A percentile compares a stretch with the other conserved stretches of the same genome.
These are phyloP conservation scores for Microtus pennsylvanicus DNA, from an alignment of 2,113 vertebrate species.

Conservation along the genomic window DNA sequence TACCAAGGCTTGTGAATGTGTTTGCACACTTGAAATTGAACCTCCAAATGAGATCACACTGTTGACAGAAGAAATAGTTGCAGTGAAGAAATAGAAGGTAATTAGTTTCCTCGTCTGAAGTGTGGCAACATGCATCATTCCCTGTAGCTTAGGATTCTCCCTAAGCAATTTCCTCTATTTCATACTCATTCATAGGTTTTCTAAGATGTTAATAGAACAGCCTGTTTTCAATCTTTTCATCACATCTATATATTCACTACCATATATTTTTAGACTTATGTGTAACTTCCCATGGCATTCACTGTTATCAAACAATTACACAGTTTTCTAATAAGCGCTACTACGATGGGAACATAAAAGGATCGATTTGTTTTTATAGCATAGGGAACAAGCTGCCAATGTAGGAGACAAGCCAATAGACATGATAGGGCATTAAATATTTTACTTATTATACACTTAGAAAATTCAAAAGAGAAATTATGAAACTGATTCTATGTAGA, in stretches of 20 bases:
- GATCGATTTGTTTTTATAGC: not conserved
- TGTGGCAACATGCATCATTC: rapidly evolving
- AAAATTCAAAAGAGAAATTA: not conserved
- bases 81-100: not conserved
- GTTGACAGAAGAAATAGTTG: not conserved
- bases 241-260: not conserved
- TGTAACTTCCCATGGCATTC: not conserved
- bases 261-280: not conserved
- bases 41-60: not conserved
- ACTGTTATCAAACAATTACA: not conserved
- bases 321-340: not conserved
- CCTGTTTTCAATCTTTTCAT: not conserved
- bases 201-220: not conserved
- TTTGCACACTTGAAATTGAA: not conserved
- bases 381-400: not conserved
- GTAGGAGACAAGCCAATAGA: not conserved
- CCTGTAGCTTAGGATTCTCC: not conserved
- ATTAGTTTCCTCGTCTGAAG: not conserved
- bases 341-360: not conserved
- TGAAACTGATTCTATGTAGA: not conserved
- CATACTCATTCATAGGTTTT: not conserved
- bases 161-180: not conserved
- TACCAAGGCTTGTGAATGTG: not conserved
- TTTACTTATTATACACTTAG: not conserved
- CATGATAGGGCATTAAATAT: not conserved